Evolutionary conservation across 2,797 vertebrate genomes (phyloP).

Genomic region (Stomatorhinus walkeri): DNA sequence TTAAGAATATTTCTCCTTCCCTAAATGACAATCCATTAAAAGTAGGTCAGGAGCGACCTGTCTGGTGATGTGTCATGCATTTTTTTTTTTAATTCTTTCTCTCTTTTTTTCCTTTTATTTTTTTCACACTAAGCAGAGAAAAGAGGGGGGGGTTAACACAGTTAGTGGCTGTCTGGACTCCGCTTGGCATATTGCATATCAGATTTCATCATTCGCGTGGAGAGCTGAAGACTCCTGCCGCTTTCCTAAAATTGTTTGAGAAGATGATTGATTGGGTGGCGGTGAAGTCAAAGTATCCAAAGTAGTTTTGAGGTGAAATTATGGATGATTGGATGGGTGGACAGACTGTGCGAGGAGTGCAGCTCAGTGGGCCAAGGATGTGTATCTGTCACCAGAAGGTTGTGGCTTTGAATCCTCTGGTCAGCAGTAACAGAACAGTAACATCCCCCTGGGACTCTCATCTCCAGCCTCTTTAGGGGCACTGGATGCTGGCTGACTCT

Average conservation of each 20-base stretch:
- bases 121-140: constrained; percentile 8
- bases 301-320: neutral
- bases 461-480: neutral
- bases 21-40: constrained; percentile 67
- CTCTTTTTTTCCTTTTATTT: neutral
- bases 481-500: neutral
- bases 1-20: constrained; percentile 74
- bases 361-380: neutral
- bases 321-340: neutral
- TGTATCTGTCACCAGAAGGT: neutral
- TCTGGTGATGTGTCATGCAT: constrained; percentile 61
- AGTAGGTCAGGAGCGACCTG: constrained; percentile 65
- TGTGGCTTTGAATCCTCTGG: neutral
- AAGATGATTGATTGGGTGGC: neutral
- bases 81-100: constrained; percentile 33
- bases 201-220: neutral
- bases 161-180: neutral
- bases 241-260: neutral
- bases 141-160: neutral
- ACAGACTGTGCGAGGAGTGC: neutral
- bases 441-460: neutral
- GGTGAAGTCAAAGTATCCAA: neutral
- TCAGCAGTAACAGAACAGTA: neutral
- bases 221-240: neutral
- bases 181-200: neutral